These are phyloP conservation scores for Sander vitreus DNA, from an alignment of 2,113 vertebrate genomes.

Conservation along the genomic window DNA sequence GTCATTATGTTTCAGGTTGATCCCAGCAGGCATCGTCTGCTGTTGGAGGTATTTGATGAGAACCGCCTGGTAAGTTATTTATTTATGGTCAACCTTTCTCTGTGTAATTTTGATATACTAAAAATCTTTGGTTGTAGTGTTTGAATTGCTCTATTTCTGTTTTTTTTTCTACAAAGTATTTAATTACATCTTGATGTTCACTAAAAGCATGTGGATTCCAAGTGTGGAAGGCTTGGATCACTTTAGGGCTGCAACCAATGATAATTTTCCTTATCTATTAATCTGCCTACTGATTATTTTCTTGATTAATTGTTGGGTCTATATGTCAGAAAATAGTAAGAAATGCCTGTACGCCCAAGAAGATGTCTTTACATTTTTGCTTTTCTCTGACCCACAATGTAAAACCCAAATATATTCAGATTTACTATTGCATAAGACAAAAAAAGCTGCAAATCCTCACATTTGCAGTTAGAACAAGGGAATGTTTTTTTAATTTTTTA, in stretches of 20 bases:
- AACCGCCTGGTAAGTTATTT: slow-evolving; percentile 92
- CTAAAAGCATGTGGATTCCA: neutral
- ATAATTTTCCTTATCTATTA: neutral
- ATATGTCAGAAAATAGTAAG: neutral
- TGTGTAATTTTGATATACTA: neutral
- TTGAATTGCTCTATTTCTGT: neutral
- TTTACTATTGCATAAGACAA: neutral
- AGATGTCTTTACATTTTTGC: neutral
- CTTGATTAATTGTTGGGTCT: neutral
- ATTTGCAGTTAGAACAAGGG: neutral
- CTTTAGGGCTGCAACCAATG: neutral
- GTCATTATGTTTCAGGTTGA: slow-evolving; percentile 86
- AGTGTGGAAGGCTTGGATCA: neutral
- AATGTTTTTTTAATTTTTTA: neutral
- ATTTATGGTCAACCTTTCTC: neutral
- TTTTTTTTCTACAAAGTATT: neutral
- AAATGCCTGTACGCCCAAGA: neutral
- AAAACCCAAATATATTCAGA: neutral
- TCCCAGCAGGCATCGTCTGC: slow-evolving; percentile 92
- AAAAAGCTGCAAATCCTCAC: neutral
- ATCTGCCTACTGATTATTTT: neutral
- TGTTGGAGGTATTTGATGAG: slow-evolving; percentile 98
- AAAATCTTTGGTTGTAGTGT: neutral
- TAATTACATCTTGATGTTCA: neutral
- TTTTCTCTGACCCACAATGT: neutral